Percentiles rank a stretch among this genome's conserved stretches.
phyloP scores from a whole-genome alignment of 2,797 vertebrate genomes.

The Picus viridis region DNA sequence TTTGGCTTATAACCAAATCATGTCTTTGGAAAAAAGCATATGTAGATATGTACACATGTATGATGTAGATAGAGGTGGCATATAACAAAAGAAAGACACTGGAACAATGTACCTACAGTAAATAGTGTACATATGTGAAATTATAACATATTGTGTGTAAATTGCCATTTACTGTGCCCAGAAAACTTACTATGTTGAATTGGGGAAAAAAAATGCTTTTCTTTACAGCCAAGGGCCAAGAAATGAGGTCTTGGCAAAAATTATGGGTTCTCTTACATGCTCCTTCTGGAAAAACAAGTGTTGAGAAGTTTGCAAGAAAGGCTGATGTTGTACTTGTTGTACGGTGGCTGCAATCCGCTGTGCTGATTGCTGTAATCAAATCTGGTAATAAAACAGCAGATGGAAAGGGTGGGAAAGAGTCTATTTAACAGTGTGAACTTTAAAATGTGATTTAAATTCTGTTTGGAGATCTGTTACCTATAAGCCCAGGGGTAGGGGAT shows the following conservation, averaged over 20 bases:
- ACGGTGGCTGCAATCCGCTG: not conserved
- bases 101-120: not conserved
- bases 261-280: not conserved
- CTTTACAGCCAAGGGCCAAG: not conserved
- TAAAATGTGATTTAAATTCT: not conserved
- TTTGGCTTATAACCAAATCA: not conserved
- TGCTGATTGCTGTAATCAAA: constrained; percentile 3
- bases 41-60: not conserved
- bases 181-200: not conserved
- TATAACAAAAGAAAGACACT: not conserved
- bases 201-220: not conserved
- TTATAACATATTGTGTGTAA: not conserved
- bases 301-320: not conserved
- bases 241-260: not conserved
- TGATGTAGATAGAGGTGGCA: not conserved
- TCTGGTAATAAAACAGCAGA: constrained; percentile 22
- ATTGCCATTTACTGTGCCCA: not conserved
- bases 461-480: not conserved
- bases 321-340: not conserved
- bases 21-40: not conserved
- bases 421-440: not conserved
- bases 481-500: not conserved
- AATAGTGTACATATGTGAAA: not conserved
- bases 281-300: not conserved
- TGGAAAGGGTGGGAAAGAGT: not conserved